Conservation (phyloP, 1,140 invertebrate species). For the Meteorus sp. region DNA sequence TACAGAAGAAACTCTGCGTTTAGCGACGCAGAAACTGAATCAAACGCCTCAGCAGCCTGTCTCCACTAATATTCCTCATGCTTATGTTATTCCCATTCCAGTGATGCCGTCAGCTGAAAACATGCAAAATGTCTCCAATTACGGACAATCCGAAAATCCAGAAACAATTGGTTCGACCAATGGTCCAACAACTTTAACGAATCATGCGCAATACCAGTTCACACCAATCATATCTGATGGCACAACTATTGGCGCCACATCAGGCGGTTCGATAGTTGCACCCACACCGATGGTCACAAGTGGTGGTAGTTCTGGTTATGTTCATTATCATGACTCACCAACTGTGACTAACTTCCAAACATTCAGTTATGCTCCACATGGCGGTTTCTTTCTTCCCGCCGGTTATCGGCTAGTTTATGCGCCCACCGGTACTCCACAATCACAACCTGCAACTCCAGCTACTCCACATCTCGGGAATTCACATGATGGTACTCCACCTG, state of each 20-base stretch:
- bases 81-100: constrained; percentile 56
- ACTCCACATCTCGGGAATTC: constrained; percentile 49
- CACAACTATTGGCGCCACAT: constrained; percentile 9
- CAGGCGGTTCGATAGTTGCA: constrained; percentile 19
- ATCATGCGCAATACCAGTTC: constrained; percentile 46
- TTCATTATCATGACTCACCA: constrained; percentile 49
- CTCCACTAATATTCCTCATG: constrained; percentile 44
- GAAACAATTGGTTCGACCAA: constrained; percentile 36
- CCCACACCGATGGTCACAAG: constrained; percentile 35
- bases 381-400: constrained; percentile 52
- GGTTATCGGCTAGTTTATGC: constrained; percentile 54
- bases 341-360: constrained; percentile 45
- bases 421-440: constrained; percentile 43
- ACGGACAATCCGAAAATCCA: constrained; percentile 23
- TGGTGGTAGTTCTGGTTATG: constrained; percentile 33
- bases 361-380: constrained; percentile 45
- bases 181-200: constrained; percentile 31
- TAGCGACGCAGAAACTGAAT: constrained; percentile 55
- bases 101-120: constrained; percentile 54
- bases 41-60: constrained; percentile 41
- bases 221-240: constrained; percentile 10
- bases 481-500: constrained; percentile 51
- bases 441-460: constrained; percentile 49
- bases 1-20: constrained; percentile 52
- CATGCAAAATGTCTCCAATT: constrained; percentile 34